These are phyloP conservation scores for Cantharis flavilabris DNA, from an alignment of 2,888 invertebrate genomes.

Conservation along the genomic window DNA sequence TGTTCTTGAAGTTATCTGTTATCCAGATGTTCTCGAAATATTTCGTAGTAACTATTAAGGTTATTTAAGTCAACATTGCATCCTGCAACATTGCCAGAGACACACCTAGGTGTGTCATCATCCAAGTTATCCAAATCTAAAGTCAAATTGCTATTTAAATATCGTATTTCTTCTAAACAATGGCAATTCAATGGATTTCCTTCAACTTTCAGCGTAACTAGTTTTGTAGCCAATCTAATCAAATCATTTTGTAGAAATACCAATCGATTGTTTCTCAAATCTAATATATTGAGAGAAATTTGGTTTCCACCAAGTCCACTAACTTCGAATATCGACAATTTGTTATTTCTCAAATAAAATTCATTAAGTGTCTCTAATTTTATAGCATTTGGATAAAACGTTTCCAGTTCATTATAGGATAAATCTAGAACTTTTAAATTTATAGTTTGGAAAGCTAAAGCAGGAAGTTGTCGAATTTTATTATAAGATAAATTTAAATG, in stretches of 20 bases:
- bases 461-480: slow-evolving; percentile 22
- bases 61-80: slow-evolving; percentile 8
- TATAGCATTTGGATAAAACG: slow-evolving; percentile 9
- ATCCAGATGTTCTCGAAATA: background rate
- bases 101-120: slow-evolving; percentile 35
- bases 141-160: slow-evolving; percentile 24
- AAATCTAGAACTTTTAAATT: slow-evolving; percentile 29
- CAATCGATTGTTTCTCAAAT: slow-evolving; percentile 36
- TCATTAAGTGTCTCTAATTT: slow-evolving; percentile 3
- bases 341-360: slow-evolving; percentile 14
- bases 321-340: slow-evolving; percentile 12
- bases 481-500: slow-evolving; percentile 32
- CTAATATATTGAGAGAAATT: slow-evolving; percentile 10
- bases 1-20: background rate
- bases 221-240: slow-evolving; percentile 30
- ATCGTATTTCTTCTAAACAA: slow-evolving; percentile 31
- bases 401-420: slow-evolving; percentile 10
- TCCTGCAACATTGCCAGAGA: slow-evolving; percentile 9
- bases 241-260: slow-evolving; percentile 33
- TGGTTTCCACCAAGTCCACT: background rate
- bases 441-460: slow-evolving; percentile 28
- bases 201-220: slow-evolving; percentile 35
- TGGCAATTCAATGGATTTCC: slow-evolving; percentile 40
- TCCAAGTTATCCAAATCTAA: slow-evolving; percentile 31
- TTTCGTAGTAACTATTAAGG: slow-evolving; percentile 6